phyloP scores from a whole-genome alignment of 2,797 vertebrate genomes.

The Labroides dimidiatus region DNA sequence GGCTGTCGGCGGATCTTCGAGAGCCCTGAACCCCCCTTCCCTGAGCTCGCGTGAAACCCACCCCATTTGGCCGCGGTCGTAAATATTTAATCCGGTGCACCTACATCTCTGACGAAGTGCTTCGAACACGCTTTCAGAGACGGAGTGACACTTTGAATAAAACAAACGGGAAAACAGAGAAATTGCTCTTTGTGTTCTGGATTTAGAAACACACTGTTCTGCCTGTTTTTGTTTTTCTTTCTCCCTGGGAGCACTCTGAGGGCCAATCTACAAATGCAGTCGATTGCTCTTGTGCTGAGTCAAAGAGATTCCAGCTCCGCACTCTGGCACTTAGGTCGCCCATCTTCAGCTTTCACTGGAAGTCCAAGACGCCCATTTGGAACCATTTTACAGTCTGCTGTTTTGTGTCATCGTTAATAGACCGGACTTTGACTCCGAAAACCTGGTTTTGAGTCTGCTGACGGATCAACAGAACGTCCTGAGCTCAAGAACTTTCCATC shows the following conservation, averaged over 20 bases:
- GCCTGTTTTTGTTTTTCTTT: constrained; percentile 25
- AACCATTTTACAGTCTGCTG: constrained; percentile 50
- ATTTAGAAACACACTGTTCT: constrained; percentile 76
- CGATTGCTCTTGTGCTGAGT: constrained; percentile 70
- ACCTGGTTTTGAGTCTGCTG: neutral
- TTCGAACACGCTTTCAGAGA: constrained; percentile 63
- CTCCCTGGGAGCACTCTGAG: constrained; percentile 58
- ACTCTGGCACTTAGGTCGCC: constrained; percentile 69
- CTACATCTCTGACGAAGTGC: constrained; percentile 72
- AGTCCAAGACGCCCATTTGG: constrained; percentile 43
- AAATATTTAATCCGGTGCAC: constrained; percentile 76
- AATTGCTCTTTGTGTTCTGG: constrained; percentile 83
- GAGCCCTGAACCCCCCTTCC: constrained; percentile 21
- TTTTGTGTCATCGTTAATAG: constrained; percentile 50
- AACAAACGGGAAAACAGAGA: constrained; percentile 75
- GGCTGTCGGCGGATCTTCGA: constrained; percentile 48
- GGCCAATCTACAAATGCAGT: constrained; percentile 67
- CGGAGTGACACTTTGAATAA: constrained; percentile 79
- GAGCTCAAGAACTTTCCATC: too few relatives aligned
- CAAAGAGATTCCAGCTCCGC: constrained; percentile 66
- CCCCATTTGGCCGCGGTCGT: constrained; percentile 67
- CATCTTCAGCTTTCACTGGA: constrained; percentile 65
- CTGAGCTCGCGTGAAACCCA: constrained; percentile 62
- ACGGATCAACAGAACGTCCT: too few relatives aligned
- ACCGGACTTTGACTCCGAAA: constrained; percentile 10